Conservation (phyloP, 2,113 vertebrate genomes). For the Aramus guarauna region DNA sequence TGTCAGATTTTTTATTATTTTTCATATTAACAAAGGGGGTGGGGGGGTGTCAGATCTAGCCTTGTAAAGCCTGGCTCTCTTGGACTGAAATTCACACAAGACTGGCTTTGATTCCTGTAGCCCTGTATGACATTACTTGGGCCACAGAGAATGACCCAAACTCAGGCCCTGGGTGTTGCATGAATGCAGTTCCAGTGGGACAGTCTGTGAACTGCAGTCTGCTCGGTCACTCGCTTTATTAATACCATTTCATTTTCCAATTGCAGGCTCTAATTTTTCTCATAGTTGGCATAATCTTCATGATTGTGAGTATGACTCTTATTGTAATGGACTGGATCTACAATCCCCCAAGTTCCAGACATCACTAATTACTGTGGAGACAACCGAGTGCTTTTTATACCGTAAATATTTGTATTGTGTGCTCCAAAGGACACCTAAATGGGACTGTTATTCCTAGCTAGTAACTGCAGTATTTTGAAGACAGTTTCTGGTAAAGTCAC, state of each 20-base stretch:
- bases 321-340: constrained; percentile 94
- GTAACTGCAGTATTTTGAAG: constrained; percentile 66
- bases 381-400: neutral
- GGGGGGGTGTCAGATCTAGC: no score
- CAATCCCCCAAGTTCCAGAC: constrained; percentile 80
- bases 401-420: constrained; percentile 41
- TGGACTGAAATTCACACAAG: neutral
- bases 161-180: neutral
- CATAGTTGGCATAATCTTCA: constrained; percentile 88
- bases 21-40: neutral
- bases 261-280: constrained; percentile 89
- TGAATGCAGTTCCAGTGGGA: neutral
- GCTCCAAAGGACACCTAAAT: constrained; percentile 47
- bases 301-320: constrained; percentile 92
- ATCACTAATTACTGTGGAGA: constrained; percentile 66
- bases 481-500: constrained; percentile 56
- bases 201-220: neutral
- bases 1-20: neutral
- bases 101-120: neutral
- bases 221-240: neutral
- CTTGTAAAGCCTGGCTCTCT: neutral
- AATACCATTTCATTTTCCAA: constrained; percentile 14
- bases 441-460: constrained; percentile 54
- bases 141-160: neutral
- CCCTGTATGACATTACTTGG: neutral